Evolutionary conservation across 2,113 vertebrate species (phyloP).

Genomic region (Zosterops japonicus): DNA sequence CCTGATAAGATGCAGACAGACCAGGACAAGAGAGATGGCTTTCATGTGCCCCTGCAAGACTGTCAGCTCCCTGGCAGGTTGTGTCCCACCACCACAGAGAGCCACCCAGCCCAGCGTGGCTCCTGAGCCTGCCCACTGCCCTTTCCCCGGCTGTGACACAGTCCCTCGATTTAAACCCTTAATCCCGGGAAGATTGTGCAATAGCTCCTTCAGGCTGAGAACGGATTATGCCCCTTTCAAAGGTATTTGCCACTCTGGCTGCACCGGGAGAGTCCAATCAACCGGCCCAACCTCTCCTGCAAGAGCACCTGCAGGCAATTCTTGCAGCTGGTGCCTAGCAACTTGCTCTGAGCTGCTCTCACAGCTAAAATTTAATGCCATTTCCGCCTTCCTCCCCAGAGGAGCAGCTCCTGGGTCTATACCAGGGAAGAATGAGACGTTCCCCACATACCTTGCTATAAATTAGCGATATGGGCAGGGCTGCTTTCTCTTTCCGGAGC

Average conservation of each 20-base stretch:
- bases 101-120: background rate
- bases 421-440: background rate
- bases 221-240: background rate
- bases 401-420: background rate
- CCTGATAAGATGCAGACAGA: background rate
- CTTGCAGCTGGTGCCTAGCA: slow-evolving; percentile 43
- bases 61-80: background rate
- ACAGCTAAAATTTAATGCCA: background rate
- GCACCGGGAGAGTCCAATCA: background rate
- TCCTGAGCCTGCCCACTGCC: background rate
- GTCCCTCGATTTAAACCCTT: background rate
- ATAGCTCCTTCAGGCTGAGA: background rate
- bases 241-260: background rate
- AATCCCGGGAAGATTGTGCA: background rate
- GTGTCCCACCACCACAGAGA: background rate
- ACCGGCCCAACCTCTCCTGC: background rate
- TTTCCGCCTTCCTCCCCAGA: background rate
- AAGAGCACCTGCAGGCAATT: background rate
- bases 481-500: background rate
- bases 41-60: background rate
- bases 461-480: background rate
- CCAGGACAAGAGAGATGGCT: background rate
- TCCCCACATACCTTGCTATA: background rate
- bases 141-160: background rate
- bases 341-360: background rate